These are phyloP conservation scores for Diphyllodes magnificus DNA, from an alignment of 2,113 vertebrate genomes.

Conservation along the genomic window DNA sequence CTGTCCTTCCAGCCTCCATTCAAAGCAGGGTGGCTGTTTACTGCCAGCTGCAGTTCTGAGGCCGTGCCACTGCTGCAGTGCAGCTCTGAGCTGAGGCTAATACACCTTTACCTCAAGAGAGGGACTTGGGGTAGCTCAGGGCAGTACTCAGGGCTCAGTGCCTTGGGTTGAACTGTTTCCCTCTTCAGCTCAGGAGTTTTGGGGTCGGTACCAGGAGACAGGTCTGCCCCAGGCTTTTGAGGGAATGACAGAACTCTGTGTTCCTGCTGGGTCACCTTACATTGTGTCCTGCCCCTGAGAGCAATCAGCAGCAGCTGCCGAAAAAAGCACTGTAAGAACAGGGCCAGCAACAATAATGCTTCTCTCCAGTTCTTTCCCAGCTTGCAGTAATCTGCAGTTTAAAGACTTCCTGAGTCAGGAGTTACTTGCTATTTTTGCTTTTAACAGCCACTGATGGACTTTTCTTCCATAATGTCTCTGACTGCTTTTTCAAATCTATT, in stretches of 20 bases:
- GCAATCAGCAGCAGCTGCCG: background rate
- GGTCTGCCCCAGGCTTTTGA: background rate
- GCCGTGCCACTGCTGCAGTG: accelerated
- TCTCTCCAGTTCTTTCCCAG: background rate
- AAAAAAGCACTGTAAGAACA: background rate
- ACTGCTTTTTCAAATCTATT: slow-evolving; percentile 31
- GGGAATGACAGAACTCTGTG: background rate
- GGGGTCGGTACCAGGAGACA: background rate
- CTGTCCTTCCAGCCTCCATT: background rate
- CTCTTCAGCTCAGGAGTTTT: background rate
- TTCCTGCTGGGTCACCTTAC: background rate
- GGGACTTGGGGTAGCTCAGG: background rate
- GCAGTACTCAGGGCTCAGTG: background rate
- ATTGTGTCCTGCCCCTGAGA: background rate
- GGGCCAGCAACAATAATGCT: background rate
- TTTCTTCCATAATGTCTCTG: slow-evolving; percentile 13
- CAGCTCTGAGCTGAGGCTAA: background rate
- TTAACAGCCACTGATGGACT: slow-evolving; percentile 25
- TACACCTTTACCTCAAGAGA: background rate
- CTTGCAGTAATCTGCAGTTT: slow-evolving; percentile 47
- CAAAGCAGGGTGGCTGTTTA: background rate
- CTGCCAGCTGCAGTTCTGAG: background rate
- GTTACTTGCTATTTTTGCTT: background rate
- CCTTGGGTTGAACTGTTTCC: background rate
- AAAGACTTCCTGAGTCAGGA: slow-evolving; percentile 46